Base-by-base conservation (phyloP, 2,888 invertebrate species). In the Leptinotarsa tumamoca region DNA sequence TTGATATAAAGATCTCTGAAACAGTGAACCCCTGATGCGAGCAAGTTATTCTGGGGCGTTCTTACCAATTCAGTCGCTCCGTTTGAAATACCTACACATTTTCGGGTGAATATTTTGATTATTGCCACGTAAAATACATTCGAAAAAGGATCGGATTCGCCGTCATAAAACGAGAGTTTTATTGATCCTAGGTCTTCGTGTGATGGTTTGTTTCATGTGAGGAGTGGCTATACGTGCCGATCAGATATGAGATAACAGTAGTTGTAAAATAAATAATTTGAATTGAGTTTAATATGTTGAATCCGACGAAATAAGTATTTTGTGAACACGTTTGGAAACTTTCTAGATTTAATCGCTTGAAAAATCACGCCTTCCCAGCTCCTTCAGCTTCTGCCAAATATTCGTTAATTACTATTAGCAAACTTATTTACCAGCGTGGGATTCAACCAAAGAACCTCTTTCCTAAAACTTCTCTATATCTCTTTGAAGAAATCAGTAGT, bases 1-100 rank as follows among this genome's bases (percentile, higher is more conserved):
- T 7, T 18, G 54, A 54, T 18, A 54, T 54, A 18, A 52, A 54
- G n/a, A 51, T 51, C 18, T 54, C 18, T 54, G 18, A 54, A 54
- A 54, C 54, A 54, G 18, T 18, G 13, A 18, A 18, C 54, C 54
- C 54, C 54, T 18, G 54, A 54, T 21, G 18, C 54, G 54, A 54
- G 54, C 18, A 54, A 18, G 18, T 18, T 54, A 18, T 54, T 54
- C 18, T n/a, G 52, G 52, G 52, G 52, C 52, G 52, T 52, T n/a
- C n/a, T 52, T 18, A 54, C 18, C 54, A n/a, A 54, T 54, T 23
- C 17, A 15, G 61, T 23, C 27, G 61, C 15, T 61, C 4, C 15
- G 15, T 61, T 61, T 27, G 27, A 27, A 70, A 72, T 74, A 74
- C 74, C 69, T 74, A 70, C 74, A 74, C 74, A 70, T 61, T 70